Base-by-base conservation (phyloP, 2,888 invertebrate genomes). In the Hypena proboscidalis region DNA sequence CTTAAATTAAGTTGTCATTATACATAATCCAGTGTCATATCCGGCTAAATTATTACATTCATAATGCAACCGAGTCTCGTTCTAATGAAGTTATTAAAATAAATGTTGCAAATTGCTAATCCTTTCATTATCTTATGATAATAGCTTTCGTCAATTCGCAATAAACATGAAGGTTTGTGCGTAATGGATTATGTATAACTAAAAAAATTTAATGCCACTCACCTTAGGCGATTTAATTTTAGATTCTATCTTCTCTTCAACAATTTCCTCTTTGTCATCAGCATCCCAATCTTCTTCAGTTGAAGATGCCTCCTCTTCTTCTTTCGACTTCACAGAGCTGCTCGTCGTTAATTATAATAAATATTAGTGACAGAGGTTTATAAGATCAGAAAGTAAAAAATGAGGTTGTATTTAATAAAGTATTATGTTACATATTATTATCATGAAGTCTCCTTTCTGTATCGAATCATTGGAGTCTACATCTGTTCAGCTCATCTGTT, bases 281-380 rank as follows among this genome's bases (percentile, higher is more conserved):
- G 79, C 83, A 64, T 90, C 90, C 90, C 90, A 90, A 48, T 90
- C 90, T 58, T 90, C 90, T 62, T 90, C 90, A 21, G 90, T 90
- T 1, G 90, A 88, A 7, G 90, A 88, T 25, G 89, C 90, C 25
- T 90, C 90, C 33, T 87, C 86, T 45, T 87, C 86, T 45, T 88
- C 89, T 56, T 90, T 90, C 33, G 89, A 87, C 63, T 90, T 90
- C 40, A 85, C 75, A 22, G 90, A 85, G 74, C 86, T 88, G 77
- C 60, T 60, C 40, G 40, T 44, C 35, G 27, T 47, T 61, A 36
- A 50, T 38, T n/a, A 25, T 27, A 53, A 44, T 13, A 34, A 9
- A 10, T 11, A 44, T 44, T 39, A 45, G 29, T 45, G 7, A 33
- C n/a, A 42, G 6, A 29, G 2, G 14, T 25, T 27, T 29, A 11